Base-by-base conservation (phyloP, 1,140 invertebrate genomes). In the Pogonognathellus flavescens region DNA sequence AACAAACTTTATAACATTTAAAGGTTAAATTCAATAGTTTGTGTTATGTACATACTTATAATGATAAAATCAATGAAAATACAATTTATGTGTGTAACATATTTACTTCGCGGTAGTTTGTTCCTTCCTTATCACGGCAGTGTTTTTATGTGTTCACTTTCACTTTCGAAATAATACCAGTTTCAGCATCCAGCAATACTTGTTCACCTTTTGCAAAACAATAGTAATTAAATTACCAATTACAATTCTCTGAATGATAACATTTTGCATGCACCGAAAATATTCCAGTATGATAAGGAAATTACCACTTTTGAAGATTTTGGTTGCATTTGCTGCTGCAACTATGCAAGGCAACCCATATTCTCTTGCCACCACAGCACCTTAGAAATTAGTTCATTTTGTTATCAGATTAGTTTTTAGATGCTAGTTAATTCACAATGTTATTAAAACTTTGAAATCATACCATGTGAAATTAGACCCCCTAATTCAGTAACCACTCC, bases 311-410 rank as follows among this genome's bases (percentile, higher is more conserved):
- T 92, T 91, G 86, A 97, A 95, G 5, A 92, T 87, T 85, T 92
- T 90, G 0, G 95, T 96, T 1, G 94, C 95, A 85, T 92, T 91
- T 62, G 92, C 90, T 1, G 94, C 94, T 14, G 95, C 95, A 14
- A 97, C 94, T 50, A 97, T 92, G 90, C 95, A 96, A 0, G 96
- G 96, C 25, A 97, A 89, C 0, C 95, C 95, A 90, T 96, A 97
- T 91, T 97, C 96, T 87, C 96, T 91, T 1, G 96, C 96, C n/a
- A 97, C 95, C 0, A 97, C 96, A 81, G 96, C 95, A 72, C 95
- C 95, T 95, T 88, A 76, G 86, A 84, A 82, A 62, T 85, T 87
- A 86, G 72, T 81, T n/a, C 16, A 80, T 86, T n/a, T n/a, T n/a
- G n/a, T n/a, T n/a, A n/a, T n/a, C n/a, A n/a, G n/a, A n/a, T n/a